phyloP scores from a whole-genome alignment of 2,888 invertebrate species.

The Drosophila heteroneura region DNA sequence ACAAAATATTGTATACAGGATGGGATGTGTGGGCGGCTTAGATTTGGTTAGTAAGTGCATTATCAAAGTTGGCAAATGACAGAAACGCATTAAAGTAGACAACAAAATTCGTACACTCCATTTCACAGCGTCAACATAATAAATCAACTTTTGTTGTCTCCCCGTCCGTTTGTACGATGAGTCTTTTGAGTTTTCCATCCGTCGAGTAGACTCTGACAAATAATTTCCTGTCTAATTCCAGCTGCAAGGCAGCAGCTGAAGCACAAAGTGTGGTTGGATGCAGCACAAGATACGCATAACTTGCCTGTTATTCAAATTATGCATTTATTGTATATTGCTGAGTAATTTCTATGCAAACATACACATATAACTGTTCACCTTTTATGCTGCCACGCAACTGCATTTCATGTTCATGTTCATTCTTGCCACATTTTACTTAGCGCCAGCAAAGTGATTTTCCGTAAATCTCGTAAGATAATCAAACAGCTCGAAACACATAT shows the following conservation, averaged over 20 bases:
- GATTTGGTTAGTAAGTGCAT: constrained; percentile 26
- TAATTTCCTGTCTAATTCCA: constrained; percentile 70
- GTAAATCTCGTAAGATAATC: constrained; percentile 3
- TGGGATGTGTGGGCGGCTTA: neutral
- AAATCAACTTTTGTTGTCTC: constrained; percentile 59
- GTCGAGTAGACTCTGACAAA: constrained; percentile 50
- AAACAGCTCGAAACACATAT: neutral
- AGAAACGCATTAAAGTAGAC: constrained; percentile 59
- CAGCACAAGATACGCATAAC: constrained; percentile 1
- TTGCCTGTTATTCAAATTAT: constrained; percentile 44
- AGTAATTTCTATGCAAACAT: neutral
- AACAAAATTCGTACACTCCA: constrained; percentile 63
- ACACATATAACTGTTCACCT: neutral
- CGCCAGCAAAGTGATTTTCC: constrained; percentile 9
- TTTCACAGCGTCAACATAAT: constrained; percentile 70
- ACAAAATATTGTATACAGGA: constrained; percentile 1
- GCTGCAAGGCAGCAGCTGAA: constrained; percentile 32
- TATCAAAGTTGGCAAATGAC: constrained; percentile 48
- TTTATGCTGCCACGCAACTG: constrained; percentile 10
- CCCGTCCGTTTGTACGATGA: neutral
- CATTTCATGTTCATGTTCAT: neutral
- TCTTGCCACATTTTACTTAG: neutral
- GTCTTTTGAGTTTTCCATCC: constrained; percentile 10
- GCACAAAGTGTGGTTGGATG: constrained; percentile 42
- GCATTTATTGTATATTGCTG: neutral